Evolutionary conservation across 1,140 invertebrate species (phyloP).

Genomic region (Lordiphosa collinella): DNA sequence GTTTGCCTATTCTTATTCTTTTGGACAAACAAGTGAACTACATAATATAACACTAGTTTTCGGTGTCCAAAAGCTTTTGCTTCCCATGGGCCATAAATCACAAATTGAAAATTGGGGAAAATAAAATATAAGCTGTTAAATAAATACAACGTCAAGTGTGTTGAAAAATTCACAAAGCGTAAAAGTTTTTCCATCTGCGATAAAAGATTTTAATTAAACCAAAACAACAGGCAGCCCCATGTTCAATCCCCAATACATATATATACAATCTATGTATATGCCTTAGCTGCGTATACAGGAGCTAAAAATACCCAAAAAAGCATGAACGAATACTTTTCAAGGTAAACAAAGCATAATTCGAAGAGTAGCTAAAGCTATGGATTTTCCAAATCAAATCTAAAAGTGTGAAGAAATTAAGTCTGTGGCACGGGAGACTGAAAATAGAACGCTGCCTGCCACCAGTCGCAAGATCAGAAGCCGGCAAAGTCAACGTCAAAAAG

Average conservation of each 20-base stretch:
- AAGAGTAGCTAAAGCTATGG: constrained; percentile 47
- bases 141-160: constrained; percentile 53
- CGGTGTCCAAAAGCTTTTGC: constrained; percentile 1
- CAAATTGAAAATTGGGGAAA: constrained; percentile 23
- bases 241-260: constrained; percentile 16
- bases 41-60: too few relatives aligned
- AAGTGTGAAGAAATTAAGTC: constrained; percentile 33
- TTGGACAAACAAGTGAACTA: too few relatives aligned
- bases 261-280: constrained; percentile 12
- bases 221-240: constrained; percentile 46
- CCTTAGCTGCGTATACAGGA: constrained; percentile 5
- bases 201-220: constrained; percentile 70
- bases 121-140: constrained; percentile 30
- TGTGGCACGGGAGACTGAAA: constrained; percentile 51
- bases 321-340: constrained; percentile 58
- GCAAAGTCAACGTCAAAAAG: constrained; percentile 35
- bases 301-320: constrained; percentile 53
- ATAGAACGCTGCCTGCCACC: constrained; percentile 38
- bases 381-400: constrained; percentile 34
- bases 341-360: constrained; percentile 68
- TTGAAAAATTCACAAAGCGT: constrained; percentile 48
- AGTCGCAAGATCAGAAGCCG: constrained; percentile 34
- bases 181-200: constrained; percentile 40
- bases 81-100: constrained; percentile 54
- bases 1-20: too few relatives aligned